These are phyloP conservation scores for Ochlodes sylvanus DNA, from an alignment of 2,888 invertebrate genomes.

Conservation along the genomic window DNA sequence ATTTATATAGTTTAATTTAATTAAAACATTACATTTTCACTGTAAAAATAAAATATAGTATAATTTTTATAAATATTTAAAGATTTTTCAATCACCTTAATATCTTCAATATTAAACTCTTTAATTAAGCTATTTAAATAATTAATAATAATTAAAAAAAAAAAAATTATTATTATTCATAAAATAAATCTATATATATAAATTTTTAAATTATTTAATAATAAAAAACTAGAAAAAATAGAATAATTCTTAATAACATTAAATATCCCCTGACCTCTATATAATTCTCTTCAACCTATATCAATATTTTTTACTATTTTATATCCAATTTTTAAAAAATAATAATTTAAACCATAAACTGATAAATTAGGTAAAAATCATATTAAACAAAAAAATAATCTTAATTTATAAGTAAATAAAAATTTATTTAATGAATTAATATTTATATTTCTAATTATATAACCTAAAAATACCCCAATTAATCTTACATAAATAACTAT, in stretches of 20 bases:
- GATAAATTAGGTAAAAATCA: slow-evolving; percentile 83
- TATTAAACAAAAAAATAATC: slow-evolving; percentile 69
- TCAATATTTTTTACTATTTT: slow-evolving; percentile 73
- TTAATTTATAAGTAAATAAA: slow-evolving; percentile 63
- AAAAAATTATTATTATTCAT: slow-evolving; percentile 50
- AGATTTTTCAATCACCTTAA: slow-evolving; percentile 59
- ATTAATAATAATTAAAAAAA: slow-evolving; percentile 32
- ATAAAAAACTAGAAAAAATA: slow-evolving; percentile 64
- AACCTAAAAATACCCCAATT: slow-evolving; percentile 68
- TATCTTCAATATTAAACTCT: slow-evolving; percentile 75
- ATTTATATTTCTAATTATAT: slow-evolving; percentile 71
- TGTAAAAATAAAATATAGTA: slow-evolving; percentile 85
- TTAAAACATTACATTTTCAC: slow-evolving; percentile 89
- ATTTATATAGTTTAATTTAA: slow-evolving; percentile 87
- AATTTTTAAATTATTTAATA: slow-evolving; percentile 74
- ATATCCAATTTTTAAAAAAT: slow-evolving; percentile 72
- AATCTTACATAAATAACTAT: slow-evolving; percentile 81
- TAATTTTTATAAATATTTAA: slow-evolving; percentile 57
- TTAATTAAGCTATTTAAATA: slow-evolving; percentile 70
- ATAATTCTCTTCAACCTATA: slow-evolving; percentile 78
- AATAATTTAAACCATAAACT: slow-evolving; percentile 73
- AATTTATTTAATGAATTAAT: slow-evolving; percentile 72
- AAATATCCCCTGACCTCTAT: slow-evolving; percentile 73
- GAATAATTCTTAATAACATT: slow-evolving; percentile 68
- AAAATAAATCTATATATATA: slow-evolving; percentile 64